A percentile compares a stretch with the other conserved stretches of the same genome.
These are phyloP conservation scores for Mesoligia furuncula DNA, from an alignment of 2,888 invertebrate species.

Conservation along the genomic window DNA sequence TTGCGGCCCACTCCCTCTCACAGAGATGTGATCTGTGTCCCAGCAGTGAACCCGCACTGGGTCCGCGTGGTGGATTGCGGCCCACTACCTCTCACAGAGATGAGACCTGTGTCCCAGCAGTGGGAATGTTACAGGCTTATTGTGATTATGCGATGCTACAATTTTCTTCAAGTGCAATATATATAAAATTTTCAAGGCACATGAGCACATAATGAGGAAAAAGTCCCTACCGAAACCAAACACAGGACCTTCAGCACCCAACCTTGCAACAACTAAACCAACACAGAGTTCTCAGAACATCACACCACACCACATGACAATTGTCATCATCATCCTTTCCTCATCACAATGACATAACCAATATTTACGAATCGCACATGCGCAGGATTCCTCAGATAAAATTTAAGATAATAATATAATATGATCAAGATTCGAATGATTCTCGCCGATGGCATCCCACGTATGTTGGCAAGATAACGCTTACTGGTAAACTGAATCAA, in stretches of 20 bases:
- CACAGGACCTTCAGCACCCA: background rate
- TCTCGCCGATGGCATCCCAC: constrained; percentile 68
- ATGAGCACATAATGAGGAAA: too few relatives aligned
- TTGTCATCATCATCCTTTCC: background rate
- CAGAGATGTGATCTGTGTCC: too few relatives aligned
- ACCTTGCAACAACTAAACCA: constrained; percentile 4
- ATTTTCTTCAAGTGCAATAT: too few relatives aligned
- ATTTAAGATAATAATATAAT: constrained; percentile 68
- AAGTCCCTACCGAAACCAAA: background rate
- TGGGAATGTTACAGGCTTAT: too few relatives aligned
- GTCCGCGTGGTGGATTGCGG: too few relatives aligned
- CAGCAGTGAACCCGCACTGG: too few relatives aligned
- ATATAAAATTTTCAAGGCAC: background rate
- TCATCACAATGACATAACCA: constrained; percentile 42
- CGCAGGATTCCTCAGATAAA: constrained; percentile 68
- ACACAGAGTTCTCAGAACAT: constrained; percentile 23
- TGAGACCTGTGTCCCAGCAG: too few relatives aligned
- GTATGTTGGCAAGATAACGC: constrained; percentile 76
- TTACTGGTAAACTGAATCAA: constrained; percentile 77
- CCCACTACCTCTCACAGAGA: too few relatives aligned
- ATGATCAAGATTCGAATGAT: constrained; percentile 65
- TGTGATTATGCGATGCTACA: too few relatives aligned
- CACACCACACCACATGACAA: constrained; percentile 25
- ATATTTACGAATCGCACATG: constrained; percentile 58
- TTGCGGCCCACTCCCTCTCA: too few relatives aligned